Percentiles rank a stretch among this genome's conserved stretches.
These are phyloP conservation scores for Cacoxenus indagator DNA, from an alignment of 2,888 invertebrate genomes.

Conservation along the genomic window DNA sequence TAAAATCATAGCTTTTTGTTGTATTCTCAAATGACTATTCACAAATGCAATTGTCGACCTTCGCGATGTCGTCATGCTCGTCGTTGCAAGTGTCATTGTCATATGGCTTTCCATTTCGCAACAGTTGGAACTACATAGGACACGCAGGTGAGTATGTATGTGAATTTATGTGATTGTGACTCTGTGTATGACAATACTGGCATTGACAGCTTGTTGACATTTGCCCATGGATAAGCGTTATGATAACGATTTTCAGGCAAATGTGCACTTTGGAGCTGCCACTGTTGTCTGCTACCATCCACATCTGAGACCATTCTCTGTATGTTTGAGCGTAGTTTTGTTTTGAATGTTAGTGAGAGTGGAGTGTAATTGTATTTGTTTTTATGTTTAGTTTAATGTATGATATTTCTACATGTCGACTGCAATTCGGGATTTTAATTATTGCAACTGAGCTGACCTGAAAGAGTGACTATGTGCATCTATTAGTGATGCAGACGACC, in stretches of 20 bases:
- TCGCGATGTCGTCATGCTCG: not conserved
- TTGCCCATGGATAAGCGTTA: slow-evolving; percentile 49
- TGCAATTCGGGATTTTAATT: slow-evolving; percentile 44
- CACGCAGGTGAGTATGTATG: not conserved
- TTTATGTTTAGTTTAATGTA: not conserved
- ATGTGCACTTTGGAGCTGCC: not conserved
- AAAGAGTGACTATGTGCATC: slow-evolving; percentile 17
- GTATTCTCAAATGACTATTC: not conserved
- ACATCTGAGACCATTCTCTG: too few relatives aligned
- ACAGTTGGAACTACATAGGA: not conserved
- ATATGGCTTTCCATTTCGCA: not conserved
- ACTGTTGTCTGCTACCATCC: not conserved
- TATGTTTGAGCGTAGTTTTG: too few relatives aligned
- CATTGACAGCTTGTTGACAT: slow-evolving; percentile 26
- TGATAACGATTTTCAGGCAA: slow-evolving; percentile 43
- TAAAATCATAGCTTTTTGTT: not conserved
- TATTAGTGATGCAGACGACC: not conserved
- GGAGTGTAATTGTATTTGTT: not conserved
- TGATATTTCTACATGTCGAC: slow-evolving; percentile 29
- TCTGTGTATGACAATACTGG: not conserved
- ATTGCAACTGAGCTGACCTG: not conserved
- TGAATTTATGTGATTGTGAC: too few relatives aligned
- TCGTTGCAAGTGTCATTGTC: slow-evolving; percentile 4
- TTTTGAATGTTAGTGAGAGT: too few relatives aligned
- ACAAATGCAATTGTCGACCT: slow-evolving; percentile 10